phyloP scores from a whole-genome alignment of 2,797 vertebrate species.

The Megalops cyprinoides region DNA sequence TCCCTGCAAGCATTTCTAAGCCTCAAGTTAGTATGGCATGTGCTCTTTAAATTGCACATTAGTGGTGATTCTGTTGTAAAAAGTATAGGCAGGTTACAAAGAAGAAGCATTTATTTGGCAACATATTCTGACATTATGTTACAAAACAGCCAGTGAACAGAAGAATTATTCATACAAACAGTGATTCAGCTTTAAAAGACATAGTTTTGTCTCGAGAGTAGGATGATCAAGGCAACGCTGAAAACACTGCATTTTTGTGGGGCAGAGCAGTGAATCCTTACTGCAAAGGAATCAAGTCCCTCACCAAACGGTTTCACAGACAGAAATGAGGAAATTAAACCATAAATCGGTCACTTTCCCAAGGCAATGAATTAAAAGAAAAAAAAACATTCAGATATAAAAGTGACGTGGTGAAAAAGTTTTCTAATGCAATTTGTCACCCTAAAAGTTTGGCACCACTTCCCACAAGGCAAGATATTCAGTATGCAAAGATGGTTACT shows the following conservation, averaged over 20 bases:
- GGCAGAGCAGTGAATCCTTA: slow-evolving; percentile 48
- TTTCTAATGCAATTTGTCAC: neutral
- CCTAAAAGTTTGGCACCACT: slow-evolving; percentile 15
- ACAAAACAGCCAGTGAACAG: slow-evolving; percentile 43
- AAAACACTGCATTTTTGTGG: slow-evolving; percentile 39
- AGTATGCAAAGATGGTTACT: neutral
- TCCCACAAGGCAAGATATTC: neutral
- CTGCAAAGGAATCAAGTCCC: slow-evolving; percentile 40
- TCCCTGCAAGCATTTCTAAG: neutral
- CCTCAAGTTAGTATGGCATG: neutral
- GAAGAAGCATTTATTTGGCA: slow-evolving; percentile 71
- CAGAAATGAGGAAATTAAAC: slow-evolving; percentile 27
- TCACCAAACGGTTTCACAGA: slow-evolving; percentile 45
- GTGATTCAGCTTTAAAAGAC: slow-evolving; percentile 43
- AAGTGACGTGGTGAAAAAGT: neutral
- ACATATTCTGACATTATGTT: slow-evolving; percentile 49
- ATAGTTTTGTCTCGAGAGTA: slow-evolving; percentile 50
- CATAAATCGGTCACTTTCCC: neutral
- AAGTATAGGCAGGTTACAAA: slow-evolving; percentile 52
- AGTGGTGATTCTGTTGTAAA: neutral
- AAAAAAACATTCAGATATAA: neutral
- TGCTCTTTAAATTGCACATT: no score
- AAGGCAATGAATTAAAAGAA: slow-evolving; percentile 5
- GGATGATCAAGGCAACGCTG: slow-evolving; percentile 53
- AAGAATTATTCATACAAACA: slow-evolving; percentile 53